These are phyloP conservation scores for Spea hammondii DNA, from an alignment of 2,797 vertebrate species.

Conservation along the genomic window DNA sequence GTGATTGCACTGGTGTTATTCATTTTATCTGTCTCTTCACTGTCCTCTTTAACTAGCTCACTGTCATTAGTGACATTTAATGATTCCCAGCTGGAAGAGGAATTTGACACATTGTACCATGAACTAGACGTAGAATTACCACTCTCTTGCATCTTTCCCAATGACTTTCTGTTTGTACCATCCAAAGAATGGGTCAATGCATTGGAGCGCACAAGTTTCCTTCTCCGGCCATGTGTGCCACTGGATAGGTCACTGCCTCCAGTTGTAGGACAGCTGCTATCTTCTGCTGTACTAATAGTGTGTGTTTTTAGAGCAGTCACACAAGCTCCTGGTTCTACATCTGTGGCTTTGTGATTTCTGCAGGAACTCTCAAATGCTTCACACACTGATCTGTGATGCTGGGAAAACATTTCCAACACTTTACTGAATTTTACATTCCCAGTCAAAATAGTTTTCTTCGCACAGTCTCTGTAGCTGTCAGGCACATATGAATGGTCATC, in stretches of 20 bases:
- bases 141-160: slow-evolving; percentile 54
- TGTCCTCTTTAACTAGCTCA: slow-evolving; percentile 32
- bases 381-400: slow-evolving; percentile 80
- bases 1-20: slow-evolving; percentile 52
- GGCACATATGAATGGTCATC: slow-evolving; percentile 82
- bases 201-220: background rate
- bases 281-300: slow-evolving; percentile 59
- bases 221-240: slow-evolving; percentile 11
- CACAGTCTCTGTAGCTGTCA: slow-evolving; percentile 68
- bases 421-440: slow-evolving; percentile 68
- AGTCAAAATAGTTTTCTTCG: slow-evolving; percentile 59
- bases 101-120: slow-evolving; percentile 73
- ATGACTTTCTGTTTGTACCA: slow-evolving; percentile 43
- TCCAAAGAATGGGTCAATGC: slow-evolving; percentile 41
- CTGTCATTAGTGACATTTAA: slow-evolving; percentile 32
- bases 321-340: slow-evolving; percentile 61
- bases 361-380: slow-evolving; percentile 67
- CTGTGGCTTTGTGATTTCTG: slow-evolving; percentile 39
- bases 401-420: slow-evolving; percentile 72
- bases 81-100: slow-evolving; percentile 67
- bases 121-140: slow-evolving; percentile 64
- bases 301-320: slow-evolving; percentile 79
- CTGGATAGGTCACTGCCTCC: background rate
- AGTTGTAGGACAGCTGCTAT: background rate
- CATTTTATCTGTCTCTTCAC: background rate